Conservation (phyloP, 23 tunicate genomes). For the Diplosoma virens region DNA sequence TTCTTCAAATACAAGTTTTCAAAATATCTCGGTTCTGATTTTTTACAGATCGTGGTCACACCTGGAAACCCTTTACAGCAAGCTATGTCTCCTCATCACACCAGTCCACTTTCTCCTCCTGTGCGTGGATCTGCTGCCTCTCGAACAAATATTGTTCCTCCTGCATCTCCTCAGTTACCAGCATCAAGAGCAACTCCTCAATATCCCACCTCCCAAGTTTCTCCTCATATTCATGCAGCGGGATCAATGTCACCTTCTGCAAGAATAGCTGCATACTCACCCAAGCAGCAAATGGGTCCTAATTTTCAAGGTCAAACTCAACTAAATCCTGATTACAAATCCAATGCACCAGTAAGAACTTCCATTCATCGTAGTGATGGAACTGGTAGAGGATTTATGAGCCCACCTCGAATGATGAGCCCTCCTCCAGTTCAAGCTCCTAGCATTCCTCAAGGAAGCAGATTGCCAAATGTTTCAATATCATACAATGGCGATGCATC, state of each 20-base stretch:
- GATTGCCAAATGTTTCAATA: slow-evolving; percentile 34
- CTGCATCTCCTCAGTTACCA: slow-evolving; percentile 54
- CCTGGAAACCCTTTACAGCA: slow-evolving; percentile 54
- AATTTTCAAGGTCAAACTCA: slow-evolving; percentile 22
- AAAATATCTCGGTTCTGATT: too few relatives aligned
- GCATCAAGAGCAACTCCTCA: slow-evolving; percentile 45
- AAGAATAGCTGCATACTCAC: slow-evolving; percentile 30
- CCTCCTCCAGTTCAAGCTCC: slow-evolving; percentile 46
- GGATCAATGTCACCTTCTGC: slow-evolving; percentile 48
- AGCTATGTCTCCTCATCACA: slow-evolving; percentile 68
- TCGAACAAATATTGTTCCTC: slow-evolving; percentile 11
- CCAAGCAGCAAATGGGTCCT: slow-evolving; percentile 48
- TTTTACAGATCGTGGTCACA: slow-evolving; percentile 44
- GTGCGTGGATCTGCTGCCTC: slow-evolving; percentile 19
- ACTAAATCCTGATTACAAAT: slow-evolving; percentile 22
- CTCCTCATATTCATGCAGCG: slow-evolving; percentile 47
- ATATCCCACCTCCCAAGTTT: slow-evolving; percentile 46
- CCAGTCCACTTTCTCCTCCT: slow-evolving; percentile 68
- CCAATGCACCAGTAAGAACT: slow-evolving; percentile 24
- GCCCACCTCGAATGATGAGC: slow-evolving; percentile 64
- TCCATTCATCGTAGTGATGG: slow-evolving; percentile 40
- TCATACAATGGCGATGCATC: slow-evolving; percentile 52
- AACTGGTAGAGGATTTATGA: slow-evolving; percentile 41
- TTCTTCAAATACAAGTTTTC: too few relatives aligned
- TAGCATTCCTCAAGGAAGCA: slow-evolving; percentile 3